Evolutionary conservation across 2,113 vertebrate genomes (phyloP), one percentile per base, ranked within the genome.

Genomic region (Potamarius usumacintae): DNA sequence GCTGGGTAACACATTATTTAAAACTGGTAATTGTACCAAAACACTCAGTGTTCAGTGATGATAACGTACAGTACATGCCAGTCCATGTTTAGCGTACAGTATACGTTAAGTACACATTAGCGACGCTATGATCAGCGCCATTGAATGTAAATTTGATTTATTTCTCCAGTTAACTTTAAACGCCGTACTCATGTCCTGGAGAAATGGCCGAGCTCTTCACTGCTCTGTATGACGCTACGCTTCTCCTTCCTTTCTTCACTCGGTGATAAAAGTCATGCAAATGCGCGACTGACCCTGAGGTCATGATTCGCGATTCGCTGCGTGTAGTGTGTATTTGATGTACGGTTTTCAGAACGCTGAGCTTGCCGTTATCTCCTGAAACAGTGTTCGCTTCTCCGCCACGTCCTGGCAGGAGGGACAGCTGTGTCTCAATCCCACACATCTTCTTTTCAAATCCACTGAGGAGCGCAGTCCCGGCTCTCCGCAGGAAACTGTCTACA

Each of bases 351-450:
- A 34, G 83, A 84, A 83, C 27, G 74, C 83, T 30, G 65, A 84
- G 85, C 86, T 76, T 67, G 34, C 65, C 63, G 79, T 91, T 88
- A 91, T 89, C 86, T 91, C 62, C 84, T 27, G 48, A 76, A 83
- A 85, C 86, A 86, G 72, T 60, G 69, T 84, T 71, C 62, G 82
- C 86, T 90, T 83, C 79, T 82, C 84, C 71, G 63, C 57, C 71
- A 34, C 48, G 27, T 60, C 91, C 86, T 69, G 57, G 86, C 85
- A 89, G 91, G 90, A 86, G 90, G 91, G 42, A 42, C 42, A 42
- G 87, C 86, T 63, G 72, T 90, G 48, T 86, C 81, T 82, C 60
- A 83, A 90, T 84, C 74, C 88, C 80, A 86, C 85, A 82, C 83
- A 88, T 86, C 80, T 84, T 58, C 86, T 81, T 53, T 42, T 63